Evolutionary conservation across 2,797 vertebrate genomes (phyloP).

Genomic region (Cossypha dichroa): DNA sequence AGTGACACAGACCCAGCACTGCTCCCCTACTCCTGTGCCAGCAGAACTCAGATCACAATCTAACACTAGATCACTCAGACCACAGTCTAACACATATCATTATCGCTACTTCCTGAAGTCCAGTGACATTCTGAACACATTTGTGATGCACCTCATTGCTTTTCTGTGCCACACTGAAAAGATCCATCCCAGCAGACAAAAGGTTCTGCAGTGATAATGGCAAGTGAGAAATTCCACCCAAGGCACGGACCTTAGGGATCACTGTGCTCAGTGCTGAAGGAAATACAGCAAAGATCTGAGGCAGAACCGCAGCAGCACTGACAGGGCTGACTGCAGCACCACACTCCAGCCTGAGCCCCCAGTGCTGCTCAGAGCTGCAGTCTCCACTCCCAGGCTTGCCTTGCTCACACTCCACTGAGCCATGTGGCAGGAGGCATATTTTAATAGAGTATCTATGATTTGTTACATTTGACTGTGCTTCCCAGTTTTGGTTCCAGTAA

Average conservation of each 20-base stretch:
- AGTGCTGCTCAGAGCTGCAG: neutral
- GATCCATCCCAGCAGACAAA: neutral
- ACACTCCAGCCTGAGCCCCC: neutral
- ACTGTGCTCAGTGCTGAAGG: neutral
- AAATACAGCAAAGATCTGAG: neutral
- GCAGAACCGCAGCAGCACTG: neutral
- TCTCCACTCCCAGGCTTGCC: neutral
- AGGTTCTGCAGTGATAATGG: neutral
- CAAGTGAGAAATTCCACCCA: neutral
- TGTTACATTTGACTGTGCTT: neutral
- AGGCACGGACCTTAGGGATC: neutral
- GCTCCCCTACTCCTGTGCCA: neutral
- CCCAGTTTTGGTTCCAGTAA: neutral
- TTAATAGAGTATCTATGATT: neutral
- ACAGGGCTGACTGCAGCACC: neutral
- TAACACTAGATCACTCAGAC: neutral
- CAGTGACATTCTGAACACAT: neutral
- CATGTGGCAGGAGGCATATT: neutral
- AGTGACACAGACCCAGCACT: neutral
- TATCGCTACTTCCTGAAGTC: fast-evolving
- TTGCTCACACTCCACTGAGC: neutral
- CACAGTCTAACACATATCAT: neutral
- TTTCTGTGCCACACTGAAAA: neutral
- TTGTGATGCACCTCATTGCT: neutral
- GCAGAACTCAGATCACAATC: neutral